Percentiles rank a stretch among this genome's conserved stretches.
These are phyloP conservation scores for Proctacanthus coquilletti DNA, from an alignment of 1,140 invertebrate species.

Conservation along the genomic window DNA sequence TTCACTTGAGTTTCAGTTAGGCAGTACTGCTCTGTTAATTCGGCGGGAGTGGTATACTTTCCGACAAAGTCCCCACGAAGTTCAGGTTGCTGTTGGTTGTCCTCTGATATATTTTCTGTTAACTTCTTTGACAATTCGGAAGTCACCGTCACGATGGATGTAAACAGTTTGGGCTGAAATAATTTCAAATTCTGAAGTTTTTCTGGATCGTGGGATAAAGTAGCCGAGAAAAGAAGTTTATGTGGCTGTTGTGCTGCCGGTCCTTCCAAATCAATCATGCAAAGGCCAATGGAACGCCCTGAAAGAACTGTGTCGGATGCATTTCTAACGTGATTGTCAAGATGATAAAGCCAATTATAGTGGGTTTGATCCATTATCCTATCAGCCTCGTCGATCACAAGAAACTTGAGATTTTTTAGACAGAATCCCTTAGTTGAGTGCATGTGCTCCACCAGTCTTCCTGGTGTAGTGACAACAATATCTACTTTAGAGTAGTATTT, in stretches of 20 bases:
- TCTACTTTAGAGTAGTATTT: slow-evolving; percentile 47
- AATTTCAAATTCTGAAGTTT: slow-evolving; percentile 74
- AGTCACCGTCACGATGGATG: slow-evolving; percentile 40
- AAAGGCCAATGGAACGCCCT: slow-evolving; percentile 17
- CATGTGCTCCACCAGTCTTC: slow-evolving; percentile 83
- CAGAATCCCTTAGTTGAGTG: slow-evolving; percentile 75
- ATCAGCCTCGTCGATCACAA: slow-evolving; percentile 95
- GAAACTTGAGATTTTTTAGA: slow-evolving; percentile 59
- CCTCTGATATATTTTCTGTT: slow-evolving; percentile 16
- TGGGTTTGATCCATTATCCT: slow-evolving; percentile 79
- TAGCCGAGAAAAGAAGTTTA: slow-evolving; percentile 91
- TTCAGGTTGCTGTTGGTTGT: slow-evolving; percentile 13
- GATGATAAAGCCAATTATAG: slow-evolving; percentile 72
- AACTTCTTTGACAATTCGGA: slow-evolving; percentile 31
- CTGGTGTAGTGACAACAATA: slow-evolving; percentile 86
- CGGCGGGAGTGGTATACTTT: slow-evolving; percentile 69
- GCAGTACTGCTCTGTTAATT: slow-evolving; percentile 62
- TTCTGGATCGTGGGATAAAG: slow-evolving; percentile 89
- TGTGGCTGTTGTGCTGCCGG: slow-evolving; percentile 40
- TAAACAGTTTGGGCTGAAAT: slow-evolving; percentile 85
- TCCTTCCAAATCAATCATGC: slow-evolving; percentile 16
- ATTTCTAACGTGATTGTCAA: slow-evolving; percentile 40
- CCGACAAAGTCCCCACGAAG: slow-evolving; percentile 40
- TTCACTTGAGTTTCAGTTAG: slow-evolving; percentile 54
- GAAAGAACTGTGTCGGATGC: slow-evolving; percentile 19